These are phyloP conservation scores for Mermis nigrescens DNA, from an alignment of 2,888 invertebrate species.

Conservation along the genomic window DNA sequence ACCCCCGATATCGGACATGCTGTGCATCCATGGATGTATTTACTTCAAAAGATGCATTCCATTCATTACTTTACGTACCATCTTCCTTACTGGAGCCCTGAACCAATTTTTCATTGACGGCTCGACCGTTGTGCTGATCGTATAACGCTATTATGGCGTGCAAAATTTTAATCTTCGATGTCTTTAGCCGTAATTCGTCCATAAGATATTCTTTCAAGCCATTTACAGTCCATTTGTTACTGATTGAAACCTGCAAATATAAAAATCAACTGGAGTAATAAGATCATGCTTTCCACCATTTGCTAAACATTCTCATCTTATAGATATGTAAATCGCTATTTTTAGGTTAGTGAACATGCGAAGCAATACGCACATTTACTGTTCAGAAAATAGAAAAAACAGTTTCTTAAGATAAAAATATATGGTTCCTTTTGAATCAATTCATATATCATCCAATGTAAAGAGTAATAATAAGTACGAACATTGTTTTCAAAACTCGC, in stretches of 20 bases:
- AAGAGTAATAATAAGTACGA: too few species aligned
- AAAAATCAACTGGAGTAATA: too few species aligned
- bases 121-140: not conserved
- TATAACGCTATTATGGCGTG: not conserved
- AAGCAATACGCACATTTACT: too few species aligned
- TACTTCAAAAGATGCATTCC: not conserved
- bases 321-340: too few species aligned
- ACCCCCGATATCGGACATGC: too few species aligned
- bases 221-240: constrained; percentile 1
- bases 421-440: not conserved
- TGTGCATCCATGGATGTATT: too few species aligned
- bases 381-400: too few species aligned
- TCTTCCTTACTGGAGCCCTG: not conserved
- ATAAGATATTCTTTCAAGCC: constrained; percentile 1
- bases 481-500: too few species aligned
- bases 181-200: not conserved
- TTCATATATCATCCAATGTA: too few species aligned
- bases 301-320: too few species aligned
- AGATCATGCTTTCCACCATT: too few species aligned
- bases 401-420: not conserved
- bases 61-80: not conserved
- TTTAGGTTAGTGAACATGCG: too few species aligned
- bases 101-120: not conserved
- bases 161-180: not conserved
- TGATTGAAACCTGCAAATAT: constrained; percentile 5